A percentile compares a stretch with the other conserved stretches of the same genome.
These are phyloP conservation scores for Menidia menidia DNA, from an alignment of 2,797 vertebrate genomes.

Conservation along the genomic window DNA sequence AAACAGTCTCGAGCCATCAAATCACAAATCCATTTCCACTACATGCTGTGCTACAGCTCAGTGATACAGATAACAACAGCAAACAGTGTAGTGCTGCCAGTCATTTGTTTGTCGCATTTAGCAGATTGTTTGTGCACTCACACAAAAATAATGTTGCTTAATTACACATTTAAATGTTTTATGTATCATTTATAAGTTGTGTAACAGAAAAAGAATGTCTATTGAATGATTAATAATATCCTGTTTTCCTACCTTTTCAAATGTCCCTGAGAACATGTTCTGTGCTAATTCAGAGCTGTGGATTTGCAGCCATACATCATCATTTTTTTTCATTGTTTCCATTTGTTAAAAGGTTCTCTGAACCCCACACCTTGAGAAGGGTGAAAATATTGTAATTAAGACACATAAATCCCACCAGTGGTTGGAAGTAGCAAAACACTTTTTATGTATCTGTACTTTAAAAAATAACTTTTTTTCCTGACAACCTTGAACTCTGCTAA, in stretches of 20 bases:
- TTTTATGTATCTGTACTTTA: too few relatives aligned
- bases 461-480: too few relatives aligned
- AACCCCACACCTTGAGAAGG: too few relatives aligned
- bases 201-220: conserved; percentile 4
- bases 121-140: background rate
- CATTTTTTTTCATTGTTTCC: too few relatives aligned
- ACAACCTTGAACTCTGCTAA: too few relatives aligned
- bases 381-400: too few relatives aligned
- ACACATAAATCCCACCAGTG: too few relatives aligned
- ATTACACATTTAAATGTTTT: background rate
- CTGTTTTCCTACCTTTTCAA: background rate
- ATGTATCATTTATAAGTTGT: background rate
- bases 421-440: too few relatives aligned
- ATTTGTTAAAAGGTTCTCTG: too few relatives aligned
- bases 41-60: background rate
- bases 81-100: background rate
- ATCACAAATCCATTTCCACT: background rate
- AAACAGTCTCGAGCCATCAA: background rate
- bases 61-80: background rate
- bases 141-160: too few relatives aligned
- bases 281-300: background rate
- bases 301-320: conserved; percentile 1
- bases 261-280: conserved; percentile 1
- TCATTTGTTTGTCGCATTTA: background rate
- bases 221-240: conserved; percentile 16